Evolutionary conservation across 2,888 invertebrate species (phyloP).

Genomic region (Agrochola litura): DNA sequence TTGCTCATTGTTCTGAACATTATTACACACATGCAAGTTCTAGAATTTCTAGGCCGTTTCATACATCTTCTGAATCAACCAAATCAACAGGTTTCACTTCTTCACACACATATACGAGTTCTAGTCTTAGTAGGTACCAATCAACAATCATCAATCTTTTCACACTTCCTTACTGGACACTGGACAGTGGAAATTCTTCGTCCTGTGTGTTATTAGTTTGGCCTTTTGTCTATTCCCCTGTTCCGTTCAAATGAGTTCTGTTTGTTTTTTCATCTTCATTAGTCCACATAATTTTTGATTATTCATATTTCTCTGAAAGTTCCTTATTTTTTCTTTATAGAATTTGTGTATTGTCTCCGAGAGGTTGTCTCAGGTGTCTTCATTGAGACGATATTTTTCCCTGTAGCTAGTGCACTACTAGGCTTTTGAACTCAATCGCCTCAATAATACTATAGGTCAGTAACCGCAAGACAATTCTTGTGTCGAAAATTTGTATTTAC

Average conservation of each 20-base stretch:
- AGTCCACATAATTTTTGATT: background rate
- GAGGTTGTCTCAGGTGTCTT: too few species aligned
- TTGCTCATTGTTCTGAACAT: slow-evolving; percentile 33
- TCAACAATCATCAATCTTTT: slow-evolving; percentile 6
- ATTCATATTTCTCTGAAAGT: background rate
- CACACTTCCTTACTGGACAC: slow-evolving; percentile 5
- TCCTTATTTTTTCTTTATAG: background rate
- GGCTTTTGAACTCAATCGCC: background rate
- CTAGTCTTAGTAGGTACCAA: background rate
- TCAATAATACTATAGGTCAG: background rate
- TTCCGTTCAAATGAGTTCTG: background rate
- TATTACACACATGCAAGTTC: background rate
- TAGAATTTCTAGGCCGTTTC: background rate
- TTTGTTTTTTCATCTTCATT: background rate
- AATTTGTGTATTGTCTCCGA: too few species aligned
- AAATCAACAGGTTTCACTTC: background rate
- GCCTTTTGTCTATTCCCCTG: slow-evolving; percentile 13
- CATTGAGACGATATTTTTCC: background rate
- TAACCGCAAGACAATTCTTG: background rate
- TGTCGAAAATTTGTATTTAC: background rate
- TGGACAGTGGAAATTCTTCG: background rate
- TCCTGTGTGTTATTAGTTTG: slow-evolving; percentile 33
- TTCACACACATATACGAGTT: background rate
- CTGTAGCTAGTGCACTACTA: background rate
- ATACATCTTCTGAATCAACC: background rate